Percentiles rank a stretch among this genome's conserved stretches.
Conservation (phyloP, 2,888 invertebrate species). For the Lepidocyrtinus sp. region DNA sequence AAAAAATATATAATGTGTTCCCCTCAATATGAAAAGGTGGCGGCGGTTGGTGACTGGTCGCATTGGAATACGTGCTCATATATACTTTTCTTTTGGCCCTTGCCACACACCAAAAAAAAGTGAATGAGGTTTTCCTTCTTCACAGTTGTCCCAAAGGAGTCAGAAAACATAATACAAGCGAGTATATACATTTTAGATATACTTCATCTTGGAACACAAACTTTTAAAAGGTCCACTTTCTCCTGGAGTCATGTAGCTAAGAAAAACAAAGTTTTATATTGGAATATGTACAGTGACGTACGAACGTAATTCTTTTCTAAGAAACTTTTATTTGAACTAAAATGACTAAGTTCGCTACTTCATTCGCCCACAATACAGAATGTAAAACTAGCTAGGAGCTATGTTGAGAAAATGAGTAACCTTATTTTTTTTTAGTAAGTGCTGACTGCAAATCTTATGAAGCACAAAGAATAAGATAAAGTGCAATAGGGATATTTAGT, state of each 20-base stretch:
- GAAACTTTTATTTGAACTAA: background rate
- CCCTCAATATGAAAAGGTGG: background rate
- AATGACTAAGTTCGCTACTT: slow-evolving; percentile 3
- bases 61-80: slow-evolving; percentile 20
- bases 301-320: background rate
- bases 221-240: slow-evolving; percentile 30
- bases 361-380: background rate
- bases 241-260: background rate
- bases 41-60: background rate
- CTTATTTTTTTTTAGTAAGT: background rate
- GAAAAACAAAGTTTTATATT: slow-evolving; percentile 9
- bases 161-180: slow-evolving; percentile 12
- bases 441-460: background rate
- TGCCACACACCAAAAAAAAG: background rate
- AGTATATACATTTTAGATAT: slow-evolving; percentile 19
- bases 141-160: slow-evolving; percentile 18
- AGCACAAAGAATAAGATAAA: slow-evolving; percentile 16
- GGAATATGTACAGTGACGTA: background rate
- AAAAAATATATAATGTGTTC: background rate
- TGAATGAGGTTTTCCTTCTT: background rate
- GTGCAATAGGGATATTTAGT: slow-evolving; percentile 25
- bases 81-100: background rate
- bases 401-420: background rate
- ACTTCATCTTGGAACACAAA: background rate
- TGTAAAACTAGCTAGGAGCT: background rate